phyloP scores from a whole-genome alignment of 2,888 invertebrate species.

The Sabatieria punctata region DNA sequence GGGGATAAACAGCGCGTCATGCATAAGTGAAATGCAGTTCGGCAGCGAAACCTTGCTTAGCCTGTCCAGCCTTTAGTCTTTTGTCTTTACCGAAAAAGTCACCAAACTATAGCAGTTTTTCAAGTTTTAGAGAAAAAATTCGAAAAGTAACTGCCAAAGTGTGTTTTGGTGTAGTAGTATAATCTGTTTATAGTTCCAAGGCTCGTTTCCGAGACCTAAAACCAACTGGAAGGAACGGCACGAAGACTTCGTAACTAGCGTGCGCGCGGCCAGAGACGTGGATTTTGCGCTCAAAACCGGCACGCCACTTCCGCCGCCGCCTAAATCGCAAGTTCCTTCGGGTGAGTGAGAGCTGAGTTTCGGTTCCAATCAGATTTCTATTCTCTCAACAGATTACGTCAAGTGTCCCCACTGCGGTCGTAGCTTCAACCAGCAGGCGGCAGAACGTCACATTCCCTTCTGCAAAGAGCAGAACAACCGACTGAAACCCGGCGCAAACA shows the following conservation, averaged over 20 bases:
- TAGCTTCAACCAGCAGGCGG: conserved; percentile 69
- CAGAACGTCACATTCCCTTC: conserved; percentile 85
- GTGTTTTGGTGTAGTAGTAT: too few relatives aligned
- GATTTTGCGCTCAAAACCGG: conserved; percentile 32
- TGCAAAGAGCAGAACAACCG: conserved; percentile 45
- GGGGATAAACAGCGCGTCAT: too few relatives aligned
- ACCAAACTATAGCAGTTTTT: too few relatives aligned
- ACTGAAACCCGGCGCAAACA: too few relatives aligned
- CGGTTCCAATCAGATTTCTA: not conserved
- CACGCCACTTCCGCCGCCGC: not conserved
- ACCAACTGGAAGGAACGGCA: conserved; percentile 76
- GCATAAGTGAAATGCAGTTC: too few relatives aligned
- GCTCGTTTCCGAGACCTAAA: conserved; percentile 30
- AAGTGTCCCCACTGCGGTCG: conserved; percentile 72
- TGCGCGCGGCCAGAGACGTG: conserved; percentile 70
- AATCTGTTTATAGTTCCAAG: conserved; percentile 15
- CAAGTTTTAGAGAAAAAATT: too few relatives aligned
- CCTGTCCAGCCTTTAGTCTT: too few relatives aligned
- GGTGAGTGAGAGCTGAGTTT: not conserved
- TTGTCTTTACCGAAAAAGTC: too few relatives aligned
- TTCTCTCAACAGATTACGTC: conserved; percentile 39
- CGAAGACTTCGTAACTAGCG: conserved; percentile 74
- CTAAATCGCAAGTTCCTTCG: not conserved
- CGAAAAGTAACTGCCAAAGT: too few relatives aligned
- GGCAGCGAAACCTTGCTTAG: too few relatives aligned